phyloP scores from a whole-genome alignment of 2,113 vertebrate species.

The Hemiprocne comata region DNA sequence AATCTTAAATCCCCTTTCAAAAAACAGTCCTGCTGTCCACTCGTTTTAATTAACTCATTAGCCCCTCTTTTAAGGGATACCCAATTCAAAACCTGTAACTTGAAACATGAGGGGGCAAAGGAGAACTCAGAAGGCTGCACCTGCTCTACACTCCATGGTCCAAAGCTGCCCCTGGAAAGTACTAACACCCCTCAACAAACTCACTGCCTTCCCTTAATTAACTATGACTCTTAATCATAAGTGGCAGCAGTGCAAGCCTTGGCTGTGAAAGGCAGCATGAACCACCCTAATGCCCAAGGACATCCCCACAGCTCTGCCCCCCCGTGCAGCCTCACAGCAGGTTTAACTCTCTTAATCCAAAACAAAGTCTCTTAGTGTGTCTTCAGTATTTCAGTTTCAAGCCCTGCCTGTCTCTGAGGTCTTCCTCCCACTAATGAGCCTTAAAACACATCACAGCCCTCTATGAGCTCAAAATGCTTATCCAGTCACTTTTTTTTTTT shows the following conservation, averaged over 20 bases:
- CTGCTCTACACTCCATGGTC: fast-evolving
- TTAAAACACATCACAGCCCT: not conserved
- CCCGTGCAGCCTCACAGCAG: slow-evolving; percentile 25
- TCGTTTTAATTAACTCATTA: not conserved
- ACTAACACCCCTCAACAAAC: not conserved
- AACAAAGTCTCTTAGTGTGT: slow-evolving; percentile 38
- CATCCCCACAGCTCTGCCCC: not conserved
- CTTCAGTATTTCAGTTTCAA: slow-evolving; percentile 35
- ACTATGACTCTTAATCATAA: slow-evolving; percentile 10
- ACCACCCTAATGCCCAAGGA: not conserved
- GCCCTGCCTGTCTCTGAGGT: slow-evolving; percentile 53
- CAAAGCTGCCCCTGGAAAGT: not conserved
- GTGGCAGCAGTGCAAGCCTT: not conserved
- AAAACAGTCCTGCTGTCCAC: not conserved
- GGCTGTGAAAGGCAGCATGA: slow-evolving; percentile 29
- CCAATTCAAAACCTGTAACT: not conserved
- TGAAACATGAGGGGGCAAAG: not conserved
- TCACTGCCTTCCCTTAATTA: not conserved
- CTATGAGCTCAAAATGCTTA: slow-evolving; percentile 24
- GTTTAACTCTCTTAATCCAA: slow-evolving; percentile 66
- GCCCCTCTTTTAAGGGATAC: not conserved
- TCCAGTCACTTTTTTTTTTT: not conserved
- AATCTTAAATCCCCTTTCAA: not conserved
- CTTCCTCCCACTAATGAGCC: slow-evolving; percentile 33
- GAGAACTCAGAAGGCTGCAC: not conserved